Evolutionary conservation across 2,797 vertebrate species (phyloP), one percentile per base, ranked within the genome.

Genomic region (Cephalopachus bancanus): DNA sequence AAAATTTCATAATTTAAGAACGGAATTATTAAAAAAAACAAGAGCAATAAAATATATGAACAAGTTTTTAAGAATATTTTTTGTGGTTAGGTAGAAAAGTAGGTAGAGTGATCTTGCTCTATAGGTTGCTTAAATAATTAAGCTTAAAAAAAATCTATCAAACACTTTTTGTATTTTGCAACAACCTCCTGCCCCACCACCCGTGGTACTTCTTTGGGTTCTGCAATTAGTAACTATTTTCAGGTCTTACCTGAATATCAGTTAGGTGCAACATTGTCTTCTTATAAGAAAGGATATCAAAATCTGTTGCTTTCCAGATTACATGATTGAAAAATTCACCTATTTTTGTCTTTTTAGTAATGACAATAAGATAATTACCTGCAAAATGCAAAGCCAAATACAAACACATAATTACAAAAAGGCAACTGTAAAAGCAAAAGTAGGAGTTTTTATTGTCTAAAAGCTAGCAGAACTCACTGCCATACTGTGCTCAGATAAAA

Each of bases 201-300:
- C n/a, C 4, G n/a, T 0, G 3, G 44, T 2, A 71, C 26, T 37
- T 16, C 20, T 60, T 11, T 69, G 33, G 64, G 60, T 28, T 94
- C 15, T 90, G 17, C 60, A 62, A 59, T 87, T 79, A 90, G 12
- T 26, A 64, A 74, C 11, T 9, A 15, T 19, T 65, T 87, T 37
- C n/a, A 44, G 55, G 88, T 97, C 98, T 90, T 95, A 99, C 99
- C 99, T 99, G 99, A 98, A 98, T 99, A 98, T 99, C 99, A 97
- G 99, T 99, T 98, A 99, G 99, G 98, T 99, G 99, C 85, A 99
- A 98, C 97, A 99, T 99, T 37, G 99, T 99, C 98, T 99, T 99
- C 98, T 99, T 99, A 95, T 99, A 99, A 74, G 99, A 99, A 96
- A 99, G 99, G 33, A 99, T 98, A 79, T 99, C 99, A 98, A 99